phyloP scores from a whole-genome alignment of 2,113 vertebrate genomes.

The Chloroceryle aenea region DNA sequence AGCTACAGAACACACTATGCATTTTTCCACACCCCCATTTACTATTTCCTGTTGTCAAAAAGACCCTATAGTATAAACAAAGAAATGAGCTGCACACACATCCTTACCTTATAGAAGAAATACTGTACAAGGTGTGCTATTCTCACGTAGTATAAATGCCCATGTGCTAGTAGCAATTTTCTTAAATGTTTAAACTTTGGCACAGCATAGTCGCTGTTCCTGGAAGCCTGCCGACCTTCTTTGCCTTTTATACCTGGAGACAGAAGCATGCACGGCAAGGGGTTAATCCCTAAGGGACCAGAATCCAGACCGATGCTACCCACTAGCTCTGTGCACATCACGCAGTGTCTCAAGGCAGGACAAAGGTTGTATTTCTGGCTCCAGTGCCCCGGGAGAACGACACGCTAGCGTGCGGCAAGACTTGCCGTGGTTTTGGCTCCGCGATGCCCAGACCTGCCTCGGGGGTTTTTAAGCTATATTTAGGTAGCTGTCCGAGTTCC shows the following conservation, averaged over 20 bases:
- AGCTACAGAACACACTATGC: background rate
- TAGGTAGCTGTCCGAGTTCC: background rate
- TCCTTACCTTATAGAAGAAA: slow-evolving; percentile 98
- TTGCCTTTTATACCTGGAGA: slow-evolving; percentile 94
- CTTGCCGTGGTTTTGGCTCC: background rate
- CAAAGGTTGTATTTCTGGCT: background rate
- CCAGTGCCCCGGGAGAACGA: background rate
- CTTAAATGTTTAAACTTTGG: slow-evolving; percentile 96
- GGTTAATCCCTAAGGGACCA: background rate
- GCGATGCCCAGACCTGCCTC: background rate
- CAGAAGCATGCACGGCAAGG: background rate
- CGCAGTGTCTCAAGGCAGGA: background rate
- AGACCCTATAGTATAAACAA: background rate
- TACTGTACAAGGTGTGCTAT: slow-evolving; percentile 98
- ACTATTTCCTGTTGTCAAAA: background rate
- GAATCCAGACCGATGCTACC: background rate
- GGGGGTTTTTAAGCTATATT: background rate
- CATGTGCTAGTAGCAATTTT: slow-evolving; percentile 92
- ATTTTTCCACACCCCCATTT: background rate
- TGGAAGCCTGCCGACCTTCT: slow-evolving; percentile 94
- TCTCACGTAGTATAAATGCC: slow-evolving; percentile 97
- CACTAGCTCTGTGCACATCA: background rate
- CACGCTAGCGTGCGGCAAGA: background rate
- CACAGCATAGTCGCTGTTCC: slow-evolving; percentile 97
- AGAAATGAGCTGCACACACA: background rate